phyloP scores from a whole-genome alignment of 2,888 invertebrate genomes.

The Pyralis farinalis region DNA sequence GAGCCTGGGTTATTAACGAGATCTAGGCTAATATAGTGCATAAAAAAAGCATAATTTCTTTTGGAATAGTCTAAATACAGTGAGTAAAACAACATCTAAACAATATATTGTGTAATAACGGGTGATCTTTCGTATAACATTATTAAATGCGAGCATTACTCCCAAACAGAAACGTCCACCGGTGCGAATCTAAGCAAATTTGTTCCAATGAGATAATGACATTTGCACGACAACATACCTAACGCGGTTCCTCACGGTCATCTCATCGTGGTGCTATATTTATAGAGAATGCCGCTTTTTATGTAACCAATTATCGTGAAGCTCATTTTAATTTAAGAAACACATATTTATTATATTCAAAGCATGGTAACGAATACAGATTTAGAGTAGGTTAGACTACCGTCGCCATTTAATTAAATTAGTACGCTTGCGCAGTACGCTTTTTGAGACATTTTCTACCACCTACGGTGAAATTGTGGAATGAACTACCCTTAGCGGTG shows the following conservation, averaged over 20 bases:
- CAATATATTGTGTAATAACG: no score
- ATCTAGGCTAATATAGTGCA: no score
- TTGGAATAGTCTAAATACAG: no score
- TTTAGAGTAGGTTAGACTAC: constrained; percentile 2
- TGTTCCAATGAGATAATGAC: constrained; percentile 54
- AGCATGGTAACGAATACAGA: constrained; percentile 17
- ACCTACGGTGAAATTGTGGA: no score
- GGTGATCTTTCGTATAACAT: background rate
- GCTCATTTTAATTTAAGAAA: constrained; percentile 5
- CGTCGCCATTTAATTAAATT: no score
- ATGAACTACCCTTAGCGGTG: no score
- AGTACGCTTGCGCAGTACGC: no score
- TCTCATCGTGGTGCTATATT: constrained; percentile 25
- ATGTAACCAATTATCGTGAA: constrained; percentile 15
- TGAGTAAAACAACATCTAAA: background rate
- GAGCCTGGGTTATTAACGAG: no score
- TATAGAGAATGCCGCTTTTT: constrained; percentile 48
- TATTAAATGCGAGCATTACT: constrained; percentile 9
- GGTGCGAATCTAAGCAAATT: constrained; percentile 28
- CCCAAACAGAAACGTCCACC: constrained; percentile 51
- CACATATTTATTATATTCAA: constrained; percentile 15
- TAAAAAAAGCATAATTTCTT: no score
- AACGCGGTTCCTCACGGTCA: constrained; percentile 21
- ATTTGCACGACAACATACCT: constrained; percentile 17
- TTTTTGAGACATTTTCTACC: no score